Base-by-base conservation (phyloP, 2,888 invertebrate species). In the Antheraea assamensis region DNA sequence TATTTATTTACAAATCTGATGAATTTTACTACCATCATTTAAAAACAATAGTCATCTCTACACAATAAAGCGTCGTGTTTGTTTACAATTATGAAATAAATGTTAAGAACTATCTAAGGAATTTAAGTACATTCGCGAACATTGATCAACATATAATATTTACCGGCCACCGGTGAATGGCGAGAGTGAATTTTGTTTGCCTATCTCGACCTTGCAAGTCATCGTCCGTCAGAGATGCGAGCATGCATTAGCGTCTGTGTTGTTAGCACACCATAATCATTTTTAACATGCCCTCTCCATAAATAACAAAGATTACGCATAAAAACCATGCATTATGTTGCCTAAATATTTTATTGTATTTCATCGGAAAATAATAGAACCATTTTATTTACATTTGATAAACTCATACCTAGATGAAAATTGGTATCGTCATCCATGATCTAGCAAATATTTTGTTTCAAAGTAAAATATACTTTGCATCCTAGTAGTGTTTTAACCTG, bases 171-270 rank as follows among this genome's bases (percentile, higher is more conserved):
- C 75, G 78, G 74, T 80, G 76, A 79, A 81, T 85, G 74, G 88
- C 84, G 89, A 90, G 91, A 91, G 90, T 87, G 79, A 84, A 82
- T 83, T 86, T 84, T 83, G 82, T 87, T 85, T 86, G 78, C 79
- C 80, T 80, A 78, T 66, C 61, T n/a, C 68, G 68, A 74, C 74
- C 74, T 74, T 74, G 74, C 73, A 55, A 74, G 71, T 74, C 71
- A 74, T 74, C 35, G 71, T 74, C 52, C 19, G 66, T 10, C 24
- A 58, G 19, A 70, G 55, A 70, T 27, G 70, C 27, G 35, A 24
- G 35, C n/a, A 68, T 10, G 35, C 68, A 68, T 68, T 68, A 68
- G 68, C 68, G 13, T 68, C 35, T 21, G n/a, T 21, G 35, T 35
- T 68, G 68, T 19, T 35, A 68, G 30, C 61, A 68, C 35, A 68